Evolutionary conservation across 2,888 invertebrate genomes (phyloP), one percentile per base, ranked within the genome.

Genomic region (Galerucella pusilla): DNA sequence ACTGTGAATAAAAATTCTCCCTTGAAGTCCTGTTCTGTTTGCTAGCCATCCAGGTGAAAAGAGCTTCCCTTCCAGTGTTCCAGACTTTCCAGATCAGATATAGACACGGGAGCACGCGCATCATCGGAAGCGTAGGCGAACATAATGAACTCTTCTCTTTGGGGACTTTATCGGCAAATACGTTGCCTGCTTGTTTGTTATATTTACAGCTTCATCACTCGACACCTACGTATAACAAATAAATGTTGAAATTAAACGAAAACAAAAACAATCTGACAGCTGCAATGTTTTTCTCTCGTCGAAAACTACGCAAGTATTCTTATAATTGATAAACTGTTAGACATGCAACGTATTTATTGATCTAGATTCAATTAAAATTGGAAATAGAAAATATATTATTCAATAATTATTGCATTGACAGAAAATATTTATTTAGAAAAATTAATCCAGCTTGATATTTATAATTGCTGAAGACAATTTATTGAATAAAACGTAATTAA

Each of bases 31-130:
- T 35, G 63, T 14, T 14, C 63, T 63, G 63, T 42, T 9, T 16
- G 42, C 11, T 35, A 52, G 59, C 54, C 57, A 68, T 68, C 68
- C 68, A 68, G 68, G 68, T 68, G 68, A 68, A 68, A 57, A 42
- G 54, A 35, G 57, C 68, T 59, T 63, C 63, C 63, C 63, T 63
- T 63, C 61, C 61, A 61, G 28, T 61, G 14, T 61, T 61, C 54
- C 54, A 54, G n/a, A 14, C 54, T 20, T 65, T 65, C 68, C 68
- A 16, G 68, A 68, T 68, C 42, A 42, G 63, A 54, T 68, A 68
- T 57, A 42, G 46, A 49, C 28, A 67, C 54, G n/a, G 42, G 42
- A 57, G 57, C 57, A 68, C 28, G 68, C 68, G 57, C 68, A 54
- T 35, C 57, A 57, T 68, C 28, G 28, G 25, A 10, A 42, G 57